Conservation (phyloP, 2,888 invertebrate genomes). For the Iselma pallidipennis region DNA sequence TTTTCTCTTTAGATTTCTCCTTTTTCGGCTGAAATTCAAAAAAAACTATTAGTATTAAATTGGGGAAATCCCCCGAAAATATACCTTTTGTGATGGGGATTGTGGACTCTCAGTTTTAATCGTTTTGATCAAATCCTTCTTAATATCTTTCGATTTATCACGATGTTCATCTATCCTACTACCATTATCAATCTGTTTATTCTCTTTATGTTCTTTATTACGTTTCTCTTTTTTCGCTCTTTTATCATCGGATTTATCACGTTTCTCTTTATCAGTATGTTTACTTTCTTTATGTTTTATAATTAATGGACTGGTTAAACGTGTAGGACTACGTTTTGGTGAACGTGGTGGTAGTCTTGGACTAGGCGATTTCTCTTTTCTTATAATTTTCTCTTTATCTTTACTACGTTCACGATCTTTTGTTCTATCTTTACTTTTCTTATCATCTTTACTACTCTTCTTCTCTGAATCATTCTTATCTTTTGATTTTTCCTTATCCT, state of each 20-base stretch:
- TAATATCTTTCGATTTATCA: constrained; percentile 34
- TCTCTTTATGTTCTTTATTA: constrained; percentile 62
- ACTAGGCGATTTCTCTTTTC: constrained; percentile 56
- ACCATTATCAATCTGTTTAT: constrained; percentile 46
- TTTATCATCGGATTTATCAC: constrained; percentile 55
- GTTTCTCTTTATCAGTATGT: constrained; percentile 37
- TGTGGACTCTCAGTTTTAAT: constrained; percentile 56
- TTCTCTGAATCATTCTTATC: constrained; percentile 57
- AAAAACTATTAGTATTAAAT: background rate
- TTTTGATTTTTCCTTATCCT: constrained; percentile 55
- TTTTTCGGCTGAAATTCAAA: constrained; percentile 34
- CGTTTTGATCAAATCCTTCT: constrained; percentile 37
- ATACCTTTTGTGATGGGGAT: constrained; percentile 47
- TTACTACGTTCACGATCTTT: constrained; percentile 61
- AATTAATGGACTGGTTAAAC: constrained; percentile 25
- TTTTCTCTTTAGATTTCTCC: constrained; percentile 54
- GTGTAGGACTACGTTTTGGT: constrained; percentile 43
- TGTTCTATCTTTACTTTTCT: constrained; percentile 59
- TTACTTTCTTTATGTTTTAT: constrained; percentile 48
- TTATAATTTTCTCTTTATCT: constrained; percentile 59
- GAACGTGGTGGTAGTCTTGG: constrained; percentile 48
- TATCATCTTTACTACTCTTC: constrained; percentile 56
- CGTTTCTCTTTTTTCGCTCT: constrained; percentile 64
- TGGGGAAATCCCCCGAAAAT: background rate
- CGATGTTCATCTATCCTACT: constrained; percentile 26